A percentile compares a stretch with the other conserved stretches of the same genome.
Evolutionary conservation across 1,140 invertebrate genomes (phyloP).

Genomic region (Pseudomyrmex pallidus): DNA sequence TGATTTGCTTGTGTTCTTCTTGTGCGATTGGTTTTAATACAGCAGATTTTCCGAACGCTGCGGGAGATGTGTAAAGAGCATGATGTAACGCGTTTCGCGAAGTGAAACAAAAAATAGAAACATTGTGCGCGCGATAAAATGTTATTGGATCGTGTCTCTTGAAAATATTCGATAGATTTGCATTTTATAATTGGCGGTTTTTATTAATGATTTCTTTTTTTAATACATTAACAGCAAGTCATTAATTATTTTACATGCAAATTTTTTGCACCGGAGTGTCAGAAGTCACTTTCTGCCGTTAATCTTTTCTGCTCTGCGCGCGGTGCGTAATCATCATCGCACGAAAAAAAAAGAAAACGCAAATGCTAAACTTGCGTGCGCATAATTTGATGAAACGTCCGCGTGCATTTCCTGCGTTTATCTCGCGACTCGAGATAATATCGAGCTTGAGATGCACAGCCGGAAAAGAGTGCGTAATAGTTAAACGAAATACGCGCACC

Average conservation of each 20-base stretch:
- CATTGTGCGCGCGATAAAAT: neutral
- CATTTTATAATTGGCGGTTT: no score
- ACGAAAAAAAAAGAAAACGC: neutral
- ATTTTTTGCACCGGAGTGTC: neutral
- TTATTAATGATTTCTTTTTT: no score
- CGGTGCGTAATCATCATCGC: neutral
- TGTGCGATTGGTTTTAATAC: neutral
- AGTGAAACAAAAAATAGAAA: neutral
- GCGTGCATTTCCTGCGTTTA: slow-evolving; percentile 48
- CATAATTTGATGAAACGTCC: slow-evolving; percentile 3
- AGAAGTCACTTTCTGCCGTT: neutral
- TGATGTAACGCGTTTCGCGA: neutral
- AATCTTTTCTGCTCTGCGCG: neutral
- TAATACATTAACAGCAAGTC: neutral
- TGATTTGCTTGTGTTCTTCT: neutral
- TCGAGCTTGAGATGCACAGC: slow-evolving; percentile 23
- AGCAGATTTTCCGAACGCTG: no score
- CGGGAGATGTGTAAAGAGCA: no score
- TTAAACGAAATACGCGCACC: slow-evolving; percentile 22
- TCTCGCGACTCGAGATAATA: slow-evolving; percentile 38
- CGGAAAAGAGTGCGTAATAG: slow-evolving; percentile 54
- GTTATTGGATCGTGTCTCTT: neutral
- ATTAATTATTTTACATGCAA: neutral
- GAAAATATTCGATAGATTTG: no score
- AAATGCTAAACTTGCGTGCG: slow-evolving; percentile 23